Evolutionary conservation across 2,797 vertebrate species (phyloP), one percentile per base, ranked within the genome.

Genomic region (Podarcis siculus): DNA sequence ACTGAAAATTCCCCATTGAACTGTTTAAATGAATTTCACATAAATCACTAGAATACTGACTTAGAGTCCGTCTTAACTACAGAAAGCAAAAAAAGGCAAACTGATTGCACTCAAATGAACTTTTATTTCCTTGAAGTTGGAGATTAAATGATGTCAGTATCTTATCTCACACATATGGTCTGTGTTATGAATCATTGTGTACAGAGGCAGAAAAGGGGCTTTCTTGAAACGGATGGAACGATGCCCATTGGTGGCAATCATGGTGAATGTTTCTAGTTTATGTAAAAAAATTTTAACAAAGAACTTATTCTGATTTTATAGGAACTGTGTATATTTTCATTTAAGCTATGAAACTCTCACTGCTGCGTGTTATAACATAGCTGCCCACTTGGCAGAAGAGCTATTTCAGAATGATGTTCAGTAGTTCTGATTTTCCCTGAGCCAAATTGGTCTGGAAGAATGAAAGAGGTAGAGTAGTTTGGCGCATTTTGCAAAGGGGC

Each of bases 51-150:
- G 35, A 42, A 9, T 61, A 61, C 49, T 55, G 13, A 4, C 49
- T 73, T 6, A 30, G 32, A 42, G 19, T 1, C 69, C 5, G 77
- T 80, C 10, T 55, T 88, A 45, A 82, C 61, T 30, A 5, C 1
- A 71, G 3, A 61, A 82, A 66, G 75, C 37, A 71, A 27, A 32
- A 49, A 49, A 82, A 91, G 64, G 88, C 64, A 81, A 37, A 87
- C 86, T 12, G 39, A 12, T 39, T 58, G 19, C 23, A 30, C 82
- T 85, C 37, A 92, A 91, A 79, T 87, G 71, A 87, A 85, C 1
- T n/a, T 77, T 58, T 61, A 32, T 61, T 81, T n/a, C 25, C 10
- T 58, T n/a, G 9, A 42, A 67, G 45, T 12, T 7, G 8, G 9
- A 3, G 25, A 30, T 39, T 45, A 72, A n/a, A 42, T 49, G 19